These are phyloP conservation scores for Aplochiton taeniatus DNA, from an alignment of 2,797 vertebrate species.

Conservation along the genomic window DNA sequence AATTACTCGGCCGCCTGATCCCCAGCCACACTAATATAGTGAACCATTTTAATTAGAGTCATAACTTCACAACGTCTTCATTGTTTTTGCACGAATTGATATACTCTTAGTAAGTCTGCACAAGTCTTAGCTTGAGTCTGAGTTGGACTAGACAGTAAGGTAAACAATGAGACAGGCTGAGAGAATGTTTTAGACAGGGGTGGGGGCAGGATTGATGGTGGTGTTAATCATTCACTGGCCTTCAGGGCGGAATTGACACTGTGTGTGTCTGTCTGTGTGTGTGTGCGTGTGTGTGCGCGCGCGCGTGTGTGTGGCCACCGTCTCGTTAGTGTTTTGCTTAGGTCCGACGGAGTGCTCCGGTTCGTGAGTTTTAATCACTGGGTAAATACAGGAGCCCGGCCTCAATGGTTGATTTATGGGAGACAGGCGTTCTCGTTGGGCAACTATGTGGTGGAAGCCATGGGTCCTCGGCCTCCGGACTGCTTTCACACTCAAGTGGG, in stretches of 20 bases:
- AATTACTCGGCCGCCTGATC: no score
- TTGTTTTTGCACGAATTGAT: no score
- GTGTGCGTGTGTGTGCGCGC: conserved; percentile 25
- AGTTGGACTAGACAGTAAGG: no score
- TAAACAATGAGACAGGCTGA: no score
- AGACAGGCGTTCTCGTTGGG: conserved; percentile 69
- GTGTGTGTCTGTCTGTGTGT: neutral
- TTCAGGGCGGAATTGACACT: neutral
- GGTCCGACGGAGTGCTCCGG: conserved; percentile 65
- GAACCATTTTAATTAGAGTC: no score
- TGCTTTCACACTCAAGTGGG: conserved; percentile 22
- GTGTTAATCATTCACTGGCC: neutral
- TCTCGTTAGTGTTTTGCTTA: conserved; percentile 74
- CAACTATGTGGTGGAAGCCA: conserved; percentile 64
- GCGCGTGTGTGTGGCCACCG: conserved; percentile 22
- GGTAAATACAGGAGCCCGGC: conserved; percentile 85
- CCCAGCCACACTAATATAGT: no score
- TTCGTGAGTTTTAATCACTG: conserved; percentile 87
- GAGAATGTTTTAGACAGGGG: no score
- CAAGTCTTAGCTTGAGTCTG: no score
- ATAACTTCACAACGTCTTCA: no score
- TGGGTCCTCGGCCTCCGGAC: conserved; percentile 21
- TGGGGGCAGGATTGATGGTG: neutral
- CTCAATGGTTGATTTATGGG: conserved; percentile 84
- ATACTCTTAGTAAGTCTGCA: no score